Base-by-base conservation (phyloP, 2,888 invertebrate species). In the Subacronicta megacephala region DNA sequence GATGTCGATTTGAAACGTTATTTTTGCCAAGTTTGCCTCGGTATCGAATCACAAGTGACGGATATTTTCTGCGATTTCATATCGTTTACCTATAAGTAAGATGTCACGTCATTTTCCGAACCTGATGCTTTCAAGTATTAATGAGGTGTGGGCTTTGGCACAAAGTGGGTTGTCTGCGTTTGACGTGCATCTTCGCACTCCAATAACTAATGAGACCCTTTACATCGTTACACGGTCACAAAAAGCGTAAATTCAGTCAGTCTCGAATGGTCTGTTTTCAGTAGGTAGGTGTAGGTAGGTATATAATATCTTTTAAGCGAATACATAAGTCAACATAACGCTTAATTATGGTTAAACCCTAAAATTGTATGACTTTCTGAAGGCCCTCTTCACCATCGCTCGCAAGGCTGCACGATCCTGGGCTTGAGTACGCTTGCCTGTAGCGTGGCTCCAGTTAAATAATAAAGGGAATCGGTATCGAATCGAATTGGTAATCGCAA, bases 51-150 rank as follows among this genome's bases (percentile, higher is more conserved):
- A 23, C 16, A 54, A 33, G 42, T 7, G 37, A 37, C 42, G 17
- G 43, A 23, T 43, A 51, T 61, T 64, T 69, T 53, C 33, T 45
- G 36, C 15, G 31, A 54, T 33, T 52, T 49, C 41, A 23, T 41
- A 44, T 43, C 62, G 46, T 58, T 44, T 53, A 63, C 44, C 46
- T 45, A 66, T 54, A 49, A 59, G 17, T 57, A 17, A 35, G 17
- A 35, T 49, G 62, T 50, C 64, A 60, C 46, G 50, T 62, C 61
- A 59, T 50, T 63, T 59, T 56, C 47, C 61, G 43, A 59, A 65
- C 68, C 55, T 52, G 62, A 66, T 62, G 70, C 66, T 72, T 72
- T 69, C 71, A 68, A 64, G 51, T 68, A 74, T 69, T 77, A 77
- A 79, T 74, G 71, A 80, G 78, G 61, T 68, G 56, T 68, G 31